These are phyloP conservation scores for Paramormyrops kingsleyae DNA, from an alignment of 2,113 vertebrate genomes.

Conservation along the genomic window DNA sequence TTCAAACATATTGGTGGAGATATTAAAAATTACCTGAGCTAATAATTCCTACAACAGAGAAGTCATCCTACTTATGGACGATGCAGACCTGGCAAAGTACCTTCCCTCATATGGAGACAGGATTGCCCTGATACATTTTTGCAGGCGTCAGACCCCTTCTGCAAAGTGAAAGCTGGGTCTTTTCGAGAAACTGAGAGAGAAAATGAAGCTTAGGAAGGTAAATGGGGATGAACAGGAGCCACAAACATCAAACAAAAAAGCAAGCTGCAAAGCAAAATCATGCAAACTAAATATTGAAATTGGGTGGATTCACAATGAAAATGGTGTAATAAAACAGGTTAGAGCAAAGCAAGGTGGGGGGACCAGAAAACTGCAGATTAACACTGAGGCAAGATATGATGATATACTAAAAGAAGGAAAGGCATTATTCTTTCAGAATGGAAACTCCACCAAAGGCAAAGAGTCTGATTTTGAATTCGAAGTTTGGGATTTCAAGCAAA, in stretches of 20 bases:
- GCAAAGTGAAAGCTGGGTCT: conserved; percentile 19
- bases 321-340: conserved; percentile 21
- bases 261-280: too few relatives aligned
- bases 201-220: conserved; percentile 19
- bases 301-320: conserved; percentile 25
- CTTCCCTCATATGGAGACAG: conserved; percentile 26
- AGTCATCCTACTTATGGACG: conserved; percentile 22
- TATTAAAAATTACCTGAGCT: too few relatives aligned
- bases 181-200: not conserved
- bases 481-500: conserved; percentile 18
- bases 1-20: too few relatives aligned
- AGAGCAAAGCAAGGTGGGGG: conserved; percentile 28
- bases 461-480: conserved; percentile 18
- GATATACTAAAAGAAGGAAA: conserved; percentile 27
- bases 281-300: conserved; percentile 27
- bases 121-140: conserved; percentile 27
- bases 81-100: conserved; percentile 14
- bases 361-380: conserved; percentile 25
- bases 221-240: conserved; percentile 7
- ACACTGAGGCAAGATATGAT: conserved; percentile 13
- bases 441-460: conserved; percentile 16
- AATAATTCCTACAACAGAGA: too few relatives aligned
- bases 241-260: conserved; percentile 9
- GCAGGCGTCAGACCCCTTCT: not conserved
- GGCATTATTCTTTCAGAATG: conserved; percentile 22